Evolutionary conservation across 2,113 vertebrate species (phyloP), one percentile per base, ranked within the genome.

Genomic region (Ardeotis arabs): DNA sequence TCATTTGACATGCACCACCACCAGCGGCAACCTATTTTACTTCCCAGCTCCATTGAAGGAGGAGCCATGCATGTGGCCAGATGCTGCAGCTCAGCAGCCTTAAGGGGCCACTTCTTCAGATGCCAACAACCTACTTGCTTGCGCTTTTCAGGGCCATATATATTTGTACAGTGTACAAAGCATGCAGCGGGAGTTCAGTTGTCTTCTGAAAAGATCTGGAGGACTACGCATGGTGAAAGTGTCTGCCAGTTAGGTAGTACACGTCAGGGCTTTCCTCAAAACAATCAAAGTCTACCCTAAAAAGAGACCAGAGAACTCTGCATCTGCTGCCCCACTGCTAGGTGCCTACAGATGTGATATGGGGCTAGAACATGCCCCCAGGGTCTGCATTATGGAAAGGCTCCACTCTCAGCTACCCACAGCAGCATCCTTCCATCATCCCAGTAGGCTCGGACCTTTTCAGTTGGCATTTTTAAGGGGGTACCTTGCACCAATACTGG

Each of bases 271-370:
- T 73, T 69, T 52, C n/a, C 75, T 83, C 31, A 56, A 64, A 94
- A 80, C 15, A 28, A 14, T 50, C 44, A 16, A 5, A 44, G n/a
- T 41, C 58, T 35, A 47, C 31, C 9, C 27, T 45, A 39, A 70
- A 27, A 86, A 12, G 33, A 76, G 5, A 23, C 89, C 31, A 5
- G 12, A 8, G 11, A 63, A 52, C 7, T 5, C 47, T 39, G 23
- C 0, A 0, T 45, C 12, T 2, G 0, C 33, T 53, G 23, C 14
- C 14, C 22, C 33, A 33, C 28, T 33, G 24, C 31, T 35, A 70
- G 45, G 35, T 75, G 75, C 56, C 31, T 67, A 14, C 14, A 55
- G 24, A 14, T 35, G 16, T 81, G 33, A 27, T 28, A 53, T 1
- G 3, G 35, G 10, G 11, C 68, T 62, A 33, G n/a, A n/a, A 59